Conservation (phyloP, 92 coral and sea anemone genomes). For the Palythoa grandis region DNA sequence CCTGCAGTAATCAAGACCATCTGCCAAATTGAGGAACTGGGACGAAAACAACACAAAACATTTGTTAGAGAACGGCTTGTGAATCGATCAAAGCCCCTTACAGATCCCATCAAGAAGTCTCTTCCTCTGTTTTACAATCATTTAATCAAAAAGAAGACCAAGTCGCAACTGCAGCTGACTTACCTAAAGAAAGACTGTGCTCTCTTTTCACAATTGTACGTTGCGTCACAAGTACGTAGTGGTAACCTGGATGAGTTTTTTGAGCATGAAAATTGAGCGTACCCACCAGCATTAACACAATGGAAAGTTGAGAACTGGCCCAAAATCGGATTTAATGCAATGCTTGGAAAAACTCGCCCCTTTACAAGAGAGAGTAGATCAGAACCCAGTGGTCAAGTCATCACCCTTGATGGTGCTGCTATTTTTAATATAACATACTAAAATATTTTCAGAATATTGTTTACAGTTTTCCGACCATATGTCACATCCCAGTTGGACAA, state of each 20-base stretch:
- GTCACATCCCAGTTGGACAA: slow-evolving; percentile 48
- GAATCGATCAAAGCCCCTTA: slow-evolving; percentile 41
- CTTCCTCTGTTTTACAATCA: slow-evolving; percentile 40
- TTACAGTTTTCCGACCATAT: slow-evolving; percentile 47
- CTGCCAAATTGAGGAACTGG: slow-evolving; percentile 29
- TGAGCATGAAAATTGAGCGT: not conserved
- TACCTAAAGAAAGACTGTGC: slow-evolving; percentile 47
- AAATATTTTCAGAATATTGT: slow-evolving; percentile 57
- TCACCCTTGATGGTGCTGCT: slow-evolving; percentile 61
- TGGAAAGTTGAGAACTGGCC: slow-evolving; percentile 2
- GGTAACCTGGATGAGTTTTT: not conserved
- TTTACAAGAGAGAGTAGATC: not conserved
- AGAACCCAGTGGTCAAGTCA: slow-evolving; percentile 20
- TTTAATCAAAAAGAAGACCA: slow-evolving; percentile 45
- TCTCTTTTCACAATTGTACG: slow-evolving; percentile 28
- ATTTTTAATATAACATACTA: slow-evolving; percentile 48
- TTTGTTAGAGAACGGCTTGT: slow-evolving; percentile 50
- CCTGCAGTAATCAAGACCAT: slow-evolving; percentile 27
- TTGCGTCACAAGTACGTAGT: slow-evolving; percentile 24
- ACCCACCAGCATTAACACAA: slow-evolving; percentile 39
- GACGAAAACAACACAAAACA: slow-evolving; percentile 24
- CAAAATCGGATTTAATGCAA: slow-evolving; percentile 12
- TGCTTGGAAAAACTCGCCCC: slow-evolving; percentile 8
- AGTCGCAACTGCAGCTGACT: slow-evolving; percentile 38
- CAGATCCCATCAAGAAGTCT: slow-evolving; percentile 51